Evolutionary conservation across 1,140 invertebrate genomes (phyloP).

Genomic region (Tetragnatha versicolor): DNA sequence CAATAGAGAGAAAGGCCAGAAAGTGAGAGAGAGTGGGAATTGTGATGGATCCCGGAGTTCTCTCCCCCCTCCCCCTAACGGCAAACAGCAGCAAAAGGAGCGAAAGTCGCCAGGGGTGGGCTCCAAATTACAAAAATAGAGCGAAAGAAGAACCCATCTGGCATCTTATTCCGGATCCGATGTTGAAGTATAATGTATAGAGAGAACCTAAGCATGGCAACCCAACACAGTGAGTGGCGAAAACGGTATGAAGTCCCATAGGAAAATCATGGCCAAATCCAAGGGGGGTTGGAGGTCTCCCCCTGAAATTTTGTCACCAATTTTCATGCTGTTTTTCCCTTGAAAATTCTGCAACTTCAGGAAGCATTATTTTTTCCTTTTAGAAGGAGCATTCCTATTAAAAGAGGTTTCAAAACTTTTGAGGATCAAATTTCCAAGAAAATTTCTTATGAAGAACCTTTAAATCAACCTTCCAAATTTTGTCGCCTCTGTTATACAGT

Average conservation of each 20-base stretch:
- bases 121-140: conserved; percentile 11
- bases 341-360: no score
- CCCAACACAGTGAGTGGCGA: conserved; percentile 49
- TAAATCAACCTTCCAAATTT: no score
- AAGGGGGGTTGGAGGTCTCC: no score
- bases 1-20: background rate
- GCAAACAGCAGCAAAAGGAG: background rate
- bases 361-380: no score
- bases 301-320: no score
- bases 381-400: no score
- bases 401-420: no score
- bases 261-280: no score
- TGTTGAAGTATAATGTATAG: conserved; percentile 22
- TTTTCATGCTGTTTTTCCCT: no score
- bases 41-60: conserved; percentile 32
- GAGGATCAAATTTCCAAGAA: no score
- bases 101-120: background rate
- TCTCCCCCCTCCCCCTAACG: background rate
- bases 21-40: conserved; percentile 23
- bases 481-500: no score
- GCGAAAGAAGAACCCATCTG: conserved; percentile 29
- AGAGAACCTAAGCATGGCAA: conserved; percentile 18
- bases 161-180: conserved; percentile 50
- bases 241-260: conserved; percentile 32
- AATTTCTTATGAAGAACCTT: no score